Conservation (phyloP, 2,797 vertebrate genomes). For the Paratrypauchen microcephalus region DNA sequence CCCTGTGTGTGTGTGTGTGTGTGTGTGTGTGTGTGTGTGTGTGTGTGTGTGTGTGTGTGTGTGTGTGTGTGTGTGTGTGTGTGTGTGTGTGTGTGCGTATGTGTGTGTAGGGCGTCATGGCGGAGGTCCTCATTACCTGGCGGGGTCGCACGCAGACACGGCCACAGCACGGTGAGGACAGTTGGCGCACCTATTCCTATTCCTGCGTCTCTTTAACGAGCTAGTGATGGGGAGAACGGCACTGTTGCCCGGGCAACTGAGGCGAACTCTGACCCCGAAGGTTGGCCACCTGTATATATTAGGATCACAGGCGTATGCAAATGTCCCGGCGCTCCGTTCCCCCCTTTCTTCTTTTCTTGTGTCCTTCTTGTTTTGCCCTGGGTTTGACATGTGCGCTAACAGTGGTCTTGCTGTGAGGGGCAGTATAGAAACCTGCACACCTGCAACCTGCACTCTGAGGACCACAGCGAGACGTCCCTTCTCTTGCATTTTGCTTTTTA, state of each 20-base stretch:
- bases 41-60: background rate
- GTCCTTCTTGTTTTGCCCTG: conserved; percentile 73
- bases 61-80: background rate
- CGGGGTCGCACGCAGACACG: conserved; percentile 68
- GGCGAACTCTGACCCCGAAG: conserved; percentile 70
- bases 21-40: background rate
- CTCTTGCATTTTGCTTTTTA: too few species aligned
- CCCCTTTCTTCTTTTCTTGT: conserved; percentile 52
- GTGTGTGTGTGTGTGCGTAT: conserved; percentile 9
- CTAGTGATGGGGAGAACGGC: conserved; percentile 69
- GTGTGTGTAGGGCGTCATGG: conserved; percentile 31
- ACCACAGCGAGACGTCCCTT: too few species aligned
- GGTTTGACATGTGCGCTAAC: conserved; percentile 77
- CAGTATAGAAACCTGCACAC: conserved; percentile 32
- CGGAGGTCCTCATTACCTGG: conserved; percentile 74
- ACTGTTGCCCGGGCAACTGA: conserved; percentile 76
- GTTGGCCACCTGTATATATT: conserved; percentile 85
- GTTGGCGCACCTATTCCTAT: conserved; percentile 73
- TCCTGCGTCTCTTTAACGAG: conserved; percentile 78
- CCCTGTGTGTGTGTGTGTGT: background rate
- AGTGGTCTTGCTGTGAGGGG: conserved; percentile 84
- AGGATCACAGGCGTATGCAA: conserved; percentile 78
- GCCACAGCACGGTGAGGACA: conserved; percentile 70
- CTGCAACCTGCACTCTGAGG: too few species aligned
- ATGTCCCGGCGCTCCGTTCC: conserved; percentile 58